Evolutionary conservation across 2,888 invertebrate species (phyloP).

Genomic region (Julus scandinavius): DNA sequence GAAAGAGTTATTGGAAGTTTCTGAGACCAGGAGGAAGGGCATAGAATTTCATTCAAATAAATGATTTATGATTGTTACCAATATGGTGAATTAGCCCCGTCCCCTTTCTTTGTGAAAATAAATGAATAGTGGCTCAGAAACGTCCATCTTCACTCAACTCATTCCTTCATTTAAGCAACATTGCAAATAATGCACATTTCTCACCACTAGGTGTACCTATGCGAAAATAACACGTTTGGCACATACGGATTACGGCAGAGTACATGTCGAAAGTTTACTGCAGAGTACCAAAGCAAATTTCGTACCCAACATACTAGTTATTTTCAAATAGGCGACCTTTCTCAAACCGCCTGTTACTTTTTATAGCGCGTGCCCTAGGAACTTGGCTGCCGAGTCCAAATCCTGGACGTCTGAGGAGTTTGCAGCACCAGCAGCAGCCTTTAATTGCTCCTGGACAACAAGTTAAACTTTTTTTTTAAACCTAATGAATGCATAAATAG

Average conservation of each 20-base stretch:
- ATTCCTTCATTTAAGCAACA: too few relatives aligned
- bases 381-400: not conserved
- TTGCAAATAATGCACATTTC: too few relatives aligned
- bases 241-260: not conserved
- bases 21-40: not conserved
- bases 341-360: too few relatives aligned
- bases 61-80: not conserved
- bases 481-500: not conserved
- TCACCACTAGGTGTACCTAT: too few relatives aligned
- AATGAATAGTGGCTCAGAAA: too few relatives aligned
- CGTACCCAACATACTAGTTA: not conserved
- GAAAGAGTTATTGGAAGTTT: not conserved
- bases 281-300: too few relatives aligned
- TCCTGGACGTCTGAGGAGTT: too few relatives aligned
- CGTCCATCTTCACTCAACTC: too few relatives aligned
- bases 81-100: not conserved
- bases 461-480: not conserved
- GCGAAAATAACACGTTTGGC: not conserved
- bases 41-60: not conserved
- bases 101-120: not conserved
- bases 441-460: not conserved
- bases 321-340: not conserved
- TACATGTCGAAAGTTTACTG: not conserved
- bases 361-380: not conserved
- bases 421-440: not conserved